A percentile compares a stretch with the other conserved stretches of the same genome.
These are phyloP conservation scores for Callorhinus ursinus DNA, from an alignment of 2,113 vertebrate genomes.

Conservation along the genomic window DNA sequence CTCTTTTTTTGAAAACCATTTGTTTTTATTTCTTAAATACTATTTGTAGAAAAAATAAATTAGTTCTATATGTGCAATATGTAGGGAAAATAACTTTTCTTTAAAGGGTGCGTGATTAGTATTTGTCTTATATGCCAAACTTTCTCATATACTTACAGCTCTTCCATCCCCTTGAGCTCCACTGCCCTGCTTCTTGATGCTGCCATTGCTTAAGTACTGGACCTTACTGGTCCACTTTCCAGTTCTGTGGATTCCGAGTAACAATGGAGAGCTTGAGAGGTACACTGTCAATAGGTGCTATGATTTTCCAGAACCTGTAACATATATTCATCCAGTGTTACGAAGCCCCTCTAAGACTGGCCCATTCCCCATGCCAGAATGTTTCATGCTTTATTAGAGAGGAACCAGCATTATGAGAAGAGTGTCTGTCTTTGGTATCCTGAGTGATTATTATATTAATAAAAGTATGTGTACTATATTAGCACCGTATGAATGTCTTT, in stretches of 20 bases:
- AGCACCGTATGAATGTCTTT: background rate
- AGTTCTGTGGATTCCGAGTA: background rate
- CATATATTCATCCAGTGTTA: background rate
- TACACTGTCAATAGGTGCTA: background rate
- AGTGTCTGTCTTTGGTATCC: background rate
- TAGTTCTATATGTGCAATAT: background rate
- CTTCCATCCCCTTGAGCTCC: background rate
- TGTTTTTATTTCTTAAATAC: background rate
- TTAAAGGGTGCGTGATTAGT: background rate
- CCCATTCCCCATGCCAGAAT: background rate
- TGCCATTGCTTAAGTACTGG: background rate
- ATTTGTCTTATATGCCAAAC: background rate
- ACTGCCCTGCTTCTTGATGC: background rate
- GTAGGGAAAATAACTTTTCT: background rate
- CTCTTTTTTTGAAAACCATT: background rate
- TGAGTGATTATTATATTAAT: background rate
- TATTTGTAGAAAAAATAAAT: background rate
- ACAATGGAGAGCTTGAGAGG: background rate
- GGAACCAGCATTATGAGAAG: background rate
- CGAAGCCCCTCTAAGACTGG: background rate
- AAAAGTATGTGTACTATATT: background rate
- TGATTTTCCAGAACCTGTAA: background rate
- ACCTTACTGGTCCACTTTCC: background rate
- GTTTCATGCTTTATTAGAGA: background rate
- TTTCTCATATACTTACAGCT: accelerated